Conservation (phyloP, 23 tunicate genomes). For the Styela plicata region DNA sequence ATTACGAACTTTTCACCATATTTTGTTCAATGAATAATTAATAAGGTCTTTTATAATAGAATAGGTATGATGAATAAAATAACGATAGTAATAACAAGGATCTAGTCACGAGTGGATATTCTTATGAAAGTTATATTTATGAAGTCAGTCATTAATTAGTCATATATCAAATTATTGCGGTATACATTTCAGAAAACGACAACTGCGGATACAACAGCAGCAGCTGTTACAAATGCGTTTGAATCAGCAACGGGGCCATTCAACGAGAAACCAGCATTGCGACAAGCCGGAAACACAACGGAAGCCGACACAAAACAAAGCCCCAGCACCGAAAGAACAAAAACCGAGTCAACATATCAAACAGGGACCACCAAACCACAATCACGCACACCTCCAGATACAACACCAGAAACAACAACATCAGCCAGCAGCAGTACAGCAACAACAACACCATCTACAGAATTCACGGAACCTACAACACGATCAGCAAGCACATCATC, state of each 20-base stretch:
- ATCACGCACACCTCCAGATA: neutral
- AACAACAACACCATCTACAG: neutral
- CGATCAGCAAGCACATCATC: neutral
- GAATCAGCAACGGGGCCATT: conserved; percentile 3
- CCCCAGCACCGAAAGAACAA: neutral
- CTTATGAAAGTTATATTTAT: too few relatives aligned
- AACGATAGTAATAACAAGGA: too few relatives aligned
- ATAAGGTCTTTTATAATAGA: too few relatives aligned
- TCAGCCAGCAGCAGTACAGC: too few relatives aligned
- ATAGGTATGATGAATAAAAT: too few relatives aligned
- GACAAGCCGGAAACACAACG: neutral
- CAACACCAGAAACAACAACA: neutral
- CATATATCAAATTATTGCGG: too few relatives aligned
- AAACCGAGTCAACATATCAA: neutral
- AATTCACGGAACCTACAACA: neutral
- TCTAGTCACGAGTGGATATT: too few relatives aligned
- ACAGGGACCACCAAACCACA: neutral
- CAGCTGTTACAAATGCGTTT: neutral
- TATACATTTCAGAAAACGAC: conserved; percentile 19
- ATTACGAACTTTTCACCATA: too few relatives aligned
- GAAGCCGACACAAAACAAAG: neutral
- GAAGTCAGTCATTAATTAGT: too few relatives aligned
- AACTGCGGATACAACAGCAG: conserved; percentile 18
- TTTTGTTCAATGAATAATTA: too few relatives aligned
- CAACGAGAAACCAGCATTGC: neutral